These are phyloP conservation scores for Semnornis frantzii DNA, from an alignment of 2,113 vertebrate genomes.

Conservation along the genomic window DNA sequence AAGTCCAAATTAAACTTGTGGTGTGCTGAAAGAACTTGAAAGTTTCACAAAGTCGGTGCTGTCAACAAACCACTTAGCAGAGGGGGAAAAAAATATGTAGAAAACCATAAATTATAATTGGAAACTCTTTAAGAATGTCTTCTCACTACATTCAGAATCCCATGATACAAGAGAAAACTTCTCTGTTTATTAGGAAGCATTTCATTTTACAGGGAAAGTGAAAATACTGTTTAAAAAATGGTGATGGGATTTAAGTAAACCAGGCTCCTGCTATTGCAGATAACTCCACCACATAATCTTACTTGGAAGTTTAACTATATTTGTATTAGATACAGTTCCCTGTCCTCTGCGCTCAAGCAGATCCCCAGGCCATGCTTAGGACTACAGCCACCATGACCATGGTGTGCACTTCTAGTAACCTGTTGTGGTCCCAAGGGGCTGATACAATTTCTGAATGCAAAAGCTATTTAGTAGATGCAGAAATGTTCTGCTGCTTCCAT, in stretches of 20 bases:
- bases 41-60: rapidly evolving
- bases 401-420: rapidly evolving
- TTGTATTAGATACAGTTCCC: not conserved
- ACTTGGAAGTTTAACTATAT: not conserved
- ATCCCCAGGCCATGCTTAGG: not conserved
- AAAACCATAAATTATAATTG: not conserved
- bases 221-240: not conserved
- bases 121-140: not conserved
- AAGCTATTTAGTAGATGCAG: not conserved
- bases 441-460: rapidly evolving
- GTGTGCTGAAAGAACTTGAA: not conserved
- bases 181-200: not conserved
- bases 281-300: not conserved
- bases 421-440: rapidly evolving
- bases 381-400: not conserved
- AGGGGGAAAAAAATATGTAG: not conserved
- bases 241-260: not conserved
- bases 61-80: not conserved
- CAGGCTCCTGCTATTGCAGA: not conserved
- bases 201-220: not conserved
- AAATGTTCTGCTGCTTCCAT: not conserved
- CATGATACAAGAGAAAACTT: not conserved
- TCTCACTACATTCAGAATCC: not conserved
- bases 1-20: not conserved
- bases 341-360: not conserved